Percentiles rank a stretch among this genome's conserved stretches.
phyloP scores from a whole-genome alignment of 2,888 invertebrate genomes.

The Sinelater perroti region DNA sequence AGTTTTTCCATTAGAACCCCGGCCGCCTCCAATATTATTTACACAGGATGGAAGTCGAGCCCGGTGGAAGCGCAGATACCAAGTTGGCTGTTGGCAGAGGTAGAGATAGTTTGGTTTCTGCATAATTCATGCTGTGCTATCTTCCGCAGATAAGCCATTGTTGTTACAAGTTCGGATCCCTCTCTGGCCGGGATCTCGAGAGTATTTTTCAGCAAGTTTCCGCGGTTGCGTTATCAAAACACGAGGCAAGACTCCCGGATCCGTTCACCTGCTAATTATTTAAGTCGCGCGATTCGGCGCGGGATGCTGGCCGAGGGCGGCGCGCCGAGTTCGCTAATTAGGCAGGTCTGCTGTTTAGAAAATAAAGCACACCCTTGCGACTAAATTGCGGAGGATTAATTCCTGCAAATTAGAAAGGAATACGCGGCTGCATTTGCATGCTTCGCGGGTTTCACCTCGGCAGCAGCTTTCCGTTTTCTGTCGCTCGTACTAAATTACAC shows the following conservation, averaged over 20 bases:
- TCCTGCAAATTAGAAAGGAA: too few species aligned
- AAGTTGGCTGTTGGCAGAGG: slow-evolving; percentile 38
- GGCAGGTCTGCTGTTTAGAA: too few species aligned
- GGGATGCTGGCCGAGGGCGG: too few species aligned
- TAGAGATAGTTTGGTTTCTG: slow-evolving; percentile 48
- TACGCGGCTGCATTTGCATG: too few species aligned
- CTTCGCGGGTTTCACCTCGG: too few species aligned
- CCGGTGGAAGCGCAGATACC: slow-evolving; percentile 30
- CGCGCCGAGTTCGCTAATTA: too few species aligned
- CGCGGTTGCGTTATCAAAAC: slow-evolving; percentile 35
- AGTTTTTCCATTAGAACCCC: slow-evolving; percentile 1
- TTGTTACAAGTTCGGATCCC: slow-evolving; percentile 53
- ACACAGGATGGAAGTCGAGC: slow-evolving; percentile 25
- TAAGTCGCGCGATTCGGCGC: too few species aligned
- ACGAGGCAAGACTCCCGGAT: slow-evolving; percentile 27
- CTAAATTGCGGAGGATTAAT: too few species aligned
- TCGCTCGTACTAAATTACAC: too few species aligned
- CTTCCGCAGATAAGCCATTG: slow-evolving; percentile 54
- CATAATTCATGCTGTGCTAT: slow-evolving; percentile 56
- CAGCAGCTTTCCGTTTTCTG: too few species aligned
- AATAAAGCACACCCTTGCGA: too few species aligned
- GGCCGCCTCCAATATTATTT: slow-evolving; percentile 16
- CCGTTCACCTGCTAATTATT: slow-evolving; percentile 28
- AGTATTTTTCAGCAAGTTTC: slow-evolving; percentile 36
- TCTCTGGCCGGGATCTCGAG: slow-evolving; percentile 40